A percentile compares a stretch with the other conserved stretches of the same genome.
Evolutionary conservation across 2,888 invertebrate species (phyloP).

Genomic region (Anthophora plumipes): DNA sequence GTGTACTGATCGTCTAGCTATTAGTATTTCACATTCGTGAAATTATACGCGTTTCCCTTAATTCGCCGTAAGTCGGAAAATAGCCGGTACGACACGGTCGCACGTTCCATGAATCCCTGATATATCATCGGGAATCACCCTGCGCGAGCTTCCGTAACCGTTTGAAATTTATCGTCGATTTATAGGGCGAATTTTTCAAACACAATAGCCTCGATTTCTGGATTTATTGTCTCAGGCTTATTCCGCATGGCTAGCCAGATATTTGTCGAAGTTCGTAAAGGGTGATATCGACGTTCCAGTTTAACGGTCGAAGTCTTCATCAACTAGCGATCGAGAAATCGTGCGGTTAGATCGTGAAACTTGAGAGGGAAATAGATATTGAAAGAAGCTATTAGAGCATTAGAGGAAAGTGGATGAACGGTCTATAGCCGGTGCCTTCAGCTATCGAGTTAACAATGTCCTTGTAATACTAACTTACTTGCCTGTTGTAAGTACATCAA

Average conservation of each 20-base stretch:
- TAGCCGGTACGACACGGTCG: neutral
- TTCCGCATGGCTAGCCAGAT: slow-evolving; percentile 16
- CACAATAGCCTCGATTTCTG: neutral
- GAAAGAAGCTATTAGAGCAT: slow-evolving; percentile 61
- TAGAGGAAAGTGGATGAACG: slow-evolving; percentile 52
- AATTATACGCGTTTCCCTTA: neutral
- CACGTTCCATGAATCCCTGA: neutral
- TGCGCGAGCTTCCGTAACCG: neutral
- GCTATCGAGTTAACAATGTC: slow-evolving; percentile 11
- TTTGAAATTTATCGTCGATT: slow-evolving; percentile 17
- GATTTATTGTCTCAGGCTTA: slow-evolving; percentile 40
- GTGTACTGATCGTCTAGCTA: no score
- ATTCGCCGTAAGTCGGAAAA: neutral
- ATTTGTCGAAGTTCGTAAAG: slow-evolving; percentile 45
- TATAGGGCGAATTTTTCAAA: slow-evolving; percentile 24
- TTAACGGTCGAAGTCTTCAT: slow-evolving; percentile 58
- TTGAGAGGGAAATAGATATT: slow-evolving; percentile 43
- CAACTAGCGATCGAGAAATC: slow-evolving; percentile 56
- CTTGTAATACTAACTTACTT: slow-evolving; percentile 12
- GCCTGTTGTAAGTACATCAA: neutral
- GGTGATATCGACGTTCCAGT: slow-evolving; percentile 55
- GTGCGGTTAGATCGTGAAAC: slow-evolving; percentile 52
- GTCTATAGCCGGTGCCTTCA: slow-evolving; percentile 22
- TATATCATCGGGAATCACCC: neutral
- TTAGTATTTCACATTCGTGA: neutral